A percentile compares a stretch with the other conserved stretches of the same genome.
Conservation (phyloP, 2,888 invertebrate species). For the Pristionchus mayeri region DNA sequence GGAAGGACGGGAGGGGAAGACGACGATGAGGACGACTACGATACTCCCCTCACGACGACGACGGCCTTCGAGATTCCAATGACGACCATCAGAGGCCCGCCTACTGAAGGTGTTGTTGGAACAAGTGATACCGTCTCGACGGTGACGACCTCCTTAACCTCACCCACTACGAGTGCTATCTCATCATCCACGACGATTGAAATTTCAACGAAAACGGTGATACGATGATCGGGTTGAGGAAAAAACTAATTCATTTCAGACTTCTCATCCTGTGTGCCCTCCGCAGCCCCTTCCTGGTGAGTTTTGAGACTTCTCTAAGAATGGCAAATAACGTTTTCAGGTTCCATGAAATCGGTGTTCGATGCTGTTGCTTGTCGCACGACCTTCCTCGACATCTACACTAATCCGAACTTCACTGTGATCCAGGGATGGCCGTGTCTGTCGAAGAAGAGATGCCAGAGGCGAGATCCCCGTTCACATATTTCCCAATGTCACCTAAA, state of each 20-base stretch:
- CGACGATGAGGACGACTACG: not conserved
- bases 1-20: conserved; percentile 13
- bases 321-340: not conserved
- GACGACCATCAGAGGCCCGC: not conserved
- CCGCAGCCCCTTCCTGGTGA: not conserved
- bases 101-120: not conserved
- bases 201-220: not conserved
- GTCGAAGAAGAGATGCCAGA: not conserved
- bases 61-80: not conserved
- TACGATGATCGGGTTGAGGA: not conserved
- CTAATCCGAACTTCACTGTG: not conserved
- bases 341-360: not conserved
- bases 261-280: not conserved
- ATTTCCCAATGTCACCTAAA: no score
- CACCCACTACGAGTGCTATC: not conserved
- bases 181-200: not conserved
- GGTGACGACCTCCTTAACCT: not conserved
- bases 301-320: not conserved
- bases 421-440: conserved; percentile 30
- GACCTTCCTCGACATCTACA: not conserved
- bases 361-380: not conserved
- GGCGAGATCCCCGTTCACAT: no score
- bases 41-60: not conserved
- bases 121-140: not conserved
- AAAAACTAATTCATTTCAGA: not conserved